These are phyloP conservation scores for Heteronetta atricapilla DNA, from an alignment of 2,113 vertebrate species.

Conservation along the genomic window DNA sequence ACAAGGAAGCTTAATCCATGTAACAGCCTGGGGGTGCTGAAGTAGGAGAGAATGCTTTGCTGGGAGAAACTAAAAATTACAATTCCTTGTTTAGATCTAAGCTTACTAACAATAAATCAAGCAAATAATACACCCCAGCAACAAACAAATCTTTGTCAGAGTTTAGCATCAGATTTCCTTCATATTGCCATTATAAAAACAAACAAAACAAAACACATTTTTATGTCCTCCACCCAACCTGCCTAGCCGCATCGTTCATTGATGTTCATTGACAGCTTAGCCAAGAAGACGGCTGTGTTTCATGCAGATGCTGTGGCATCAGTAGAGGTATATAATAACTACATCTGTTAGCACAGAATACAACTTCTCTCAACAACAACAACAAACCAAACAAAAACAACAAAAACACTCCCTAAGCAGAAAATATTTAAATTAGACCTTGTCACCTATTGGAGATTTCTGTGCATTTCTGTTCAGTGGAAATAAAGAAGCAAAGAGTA, in stretches of 20 bases:
- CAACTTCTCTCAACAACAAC: not conserved
- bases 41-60: not conserved
- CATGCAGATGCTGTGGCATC: not conserved
- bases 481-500: not conserved
- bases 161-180: not conserved
- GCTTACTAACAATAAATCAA: not conserved
- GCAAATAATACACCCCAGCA: not conserved
- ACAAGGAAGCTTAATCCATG: not conserved
- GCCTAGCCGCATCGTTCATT: not conserved
- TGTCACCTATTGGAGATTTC: not conserved
- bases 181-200: not conserved
- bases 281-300: not conserved
- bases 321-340: not conserved
- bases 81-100: not conserved
- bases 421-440: not conserved
- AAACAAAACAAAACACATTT: accelerated
- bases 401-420: not conserved
- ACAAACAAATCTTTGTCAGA: not conserved
- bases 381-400: too few relatives aligned
- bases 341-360: not conserved
- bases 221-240: not conserved
- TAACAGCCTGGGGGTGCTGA: not conserved
- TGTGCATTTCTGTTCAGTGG: not conserved
- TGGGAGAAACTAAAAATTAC: not conserved
- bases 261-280: not conserved